These are phyloP conservation scores for Eubasilissa regina DNA, from an alignment of 1,140 invertebrate genomes.

Conservation along the genomic window DNA sequence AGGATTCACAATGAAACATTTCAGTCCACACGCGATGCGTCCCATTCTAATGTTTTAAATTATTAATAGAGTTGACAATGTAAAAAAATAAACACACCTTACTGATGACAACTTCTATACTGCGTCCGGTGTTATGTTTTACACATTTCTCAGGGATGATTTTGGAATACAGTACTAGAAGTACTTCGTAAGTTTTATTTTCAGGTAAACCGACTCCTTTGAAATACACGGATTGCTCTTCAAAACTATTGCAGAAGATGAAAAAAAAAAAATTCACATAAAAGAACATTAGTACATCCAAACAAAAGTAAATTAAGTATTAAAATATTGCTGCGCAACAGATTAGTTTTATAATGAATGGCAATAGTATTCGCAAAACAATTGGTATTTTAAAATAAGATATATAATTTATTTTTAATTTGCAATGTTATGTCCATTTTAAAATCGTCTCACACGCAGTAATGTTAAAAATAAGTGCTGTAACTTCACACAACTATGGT, in stretches of 20 bases:
- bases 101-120: constrained; percentile 83
- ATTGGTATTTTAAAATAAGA: neutral
- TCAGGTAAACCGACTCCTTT: constrained; percentile 90
- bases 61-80: neutral
- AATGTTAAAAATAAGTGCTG: too few species aligned
- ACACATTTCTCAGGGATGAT: constrained; percentile 86
- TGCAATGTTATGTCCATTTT: too few species aligned
- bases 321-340: neutral
- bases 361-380: neutral
- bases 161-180: constrained; percentile 86
- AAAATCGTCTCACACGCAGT: too few species aligned
- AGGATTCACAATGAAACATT: neutral
- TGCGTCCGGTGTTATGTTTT: constrained; percentile 80
- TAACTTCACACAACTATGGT: too few species aligned
- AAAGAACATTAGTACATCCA: neutral
- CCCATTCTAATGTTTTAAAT: neutral
- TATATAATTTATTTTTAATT: too few species aligned
- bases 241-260: constrained; percentile 34
- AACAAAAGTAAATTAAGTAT: neutral
- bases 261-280: neutral
- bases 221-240: constrained; percentile 78
- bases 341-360: too few species aligned
- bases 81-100: constrained; percentile 63
- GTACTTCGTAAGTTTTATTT: constrained; percentile 88
- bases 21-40: neutral